phyloP scores from a whole-genome alignment of 2,888 invertebrate species.

The Formica aserva region DNA sequence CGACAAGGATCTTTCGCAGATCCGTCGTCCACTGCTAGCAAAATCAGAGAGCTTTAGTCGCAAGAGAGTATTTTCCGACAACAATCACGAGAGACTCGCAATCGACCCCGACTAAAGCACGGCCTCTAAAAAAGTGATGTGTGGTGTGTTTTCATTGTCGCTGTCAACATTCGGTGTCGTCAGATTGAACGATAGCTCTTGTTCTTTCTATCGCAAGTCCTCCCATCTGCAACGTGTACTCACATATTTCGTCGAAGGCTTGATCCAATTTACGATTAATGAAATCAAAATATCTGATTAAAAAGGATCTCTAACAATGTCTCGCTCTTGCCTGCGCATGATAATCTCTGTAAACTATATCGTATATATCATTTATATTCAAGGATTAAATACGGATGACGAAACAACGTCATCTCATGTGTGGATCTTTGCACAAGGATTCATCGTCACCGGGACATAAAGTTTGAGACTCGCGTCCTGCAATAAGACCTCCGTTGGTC shows the following conservation, averaged over 20 bases:
- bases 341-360: slow-evolving; percentile 4
- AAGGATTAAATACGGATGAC: neutral
- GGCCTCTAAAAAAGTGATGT: slow-evolving; percentile 74
- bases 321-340: slow-evolving; percentile 1
- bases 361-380: neutral
- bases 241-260: slow-evolving; percentile 71
- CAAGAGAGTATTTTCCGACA: slow-evolving; percentile 48
- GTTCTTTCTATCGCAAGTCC: slow-evolving; percentile 77
- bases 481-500: neutral
- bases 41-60: slow-evolving; percentile 13
- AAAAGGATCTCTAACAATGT: neutral
- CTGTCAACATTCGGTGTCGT: slow-evolving; percentile 73
- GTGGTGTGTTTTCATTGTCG: slow-evolving; percentile 76
- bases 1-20: slow-evolving; percentile 29
- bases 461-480: neutral
- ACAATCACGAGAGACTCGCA: slow-evolving; percentile 63
- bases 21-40: neutral
- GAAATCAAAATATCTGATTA: slow-evolving; percentile 16
- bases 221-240: slow-evolving; percentile 70
- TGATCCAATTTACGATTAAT: slow-evolving; percentile 54
- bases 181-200: slow-evolving; percentile 47
- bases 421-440: neutral
- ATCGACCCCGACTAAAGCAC: slow-evolving; percentile 67
- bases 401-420: neutral
- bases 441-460: neutral